These are phyloP conservation scores for Ectobius pallidus DNA, from an alignment of 2,888 invertebrate species.

Conservation along the genomic window DNA sequence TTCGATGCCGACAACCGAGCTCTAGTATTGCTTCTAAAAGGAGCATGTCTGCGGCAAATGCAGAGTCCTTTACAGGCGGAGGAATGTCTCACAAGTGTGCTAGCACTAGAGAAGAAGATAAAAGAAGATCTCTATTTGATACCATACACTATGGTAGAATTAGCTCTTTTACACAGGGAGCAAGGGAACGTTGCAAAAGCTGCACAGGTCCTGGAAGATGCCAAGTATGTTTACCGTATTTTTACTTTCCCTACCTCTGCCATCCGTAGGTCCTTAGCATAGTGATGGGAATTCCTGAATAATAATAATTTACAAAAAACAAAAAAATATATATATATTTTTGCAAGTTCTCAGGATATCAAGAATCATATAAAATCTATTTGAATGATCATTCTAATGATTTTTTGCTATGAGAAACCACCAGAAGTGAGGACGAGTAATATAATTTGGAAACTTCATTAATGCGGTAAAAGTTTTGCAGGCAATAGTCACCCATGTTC, in stretches of 20 bases:
- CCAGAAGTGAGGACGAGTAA: no score
- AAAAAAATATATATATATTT: background rate
- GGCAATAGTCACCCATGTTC: no score
- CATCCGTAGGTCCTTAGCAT: no score
- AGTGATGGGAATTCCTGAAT: no score
- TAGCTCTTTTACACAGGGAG: slow-evolving; percentile 78
- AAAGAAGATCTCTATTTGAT: slow-evolving; percentile 83
- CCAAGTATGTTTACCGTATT: slow-evolving; percentile 66
- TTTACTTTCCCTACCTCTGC: no score
- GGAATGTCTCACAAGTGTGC: slow-evolving; percentile 69
- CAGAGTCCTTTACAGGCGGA: slow-evolving; percentile 78
- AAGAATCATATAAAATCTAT: no score
- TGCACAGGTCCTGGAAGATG: slow-evolving; percentile 74
- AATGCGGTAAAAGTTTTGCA: no score
- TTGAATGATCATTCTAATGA: no score
- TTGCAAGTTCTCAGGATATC: background rate
- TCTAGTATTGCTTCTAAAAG: slow-evolving; percentile 78
- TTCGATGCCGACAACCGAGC: slow-evolving; percentile 75
- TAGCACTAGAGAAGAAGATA: slow-evolving; percentile 71
- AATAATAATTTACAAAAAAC: background rate
- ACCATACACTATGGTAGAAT: slow-evolving; percentile 85
- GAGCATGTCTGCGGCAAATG: slow-evolving; percentile 81
- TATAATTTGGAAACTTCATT: no score
- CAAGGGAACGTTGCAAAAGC: slow-evolving; percentile 72
- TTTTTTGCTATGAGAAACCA: no score